Evolutionary conservation across 2,797 vertebrate genomes (phyloP).

Genomic region (Tympanoctomys barrerae): DNA sequence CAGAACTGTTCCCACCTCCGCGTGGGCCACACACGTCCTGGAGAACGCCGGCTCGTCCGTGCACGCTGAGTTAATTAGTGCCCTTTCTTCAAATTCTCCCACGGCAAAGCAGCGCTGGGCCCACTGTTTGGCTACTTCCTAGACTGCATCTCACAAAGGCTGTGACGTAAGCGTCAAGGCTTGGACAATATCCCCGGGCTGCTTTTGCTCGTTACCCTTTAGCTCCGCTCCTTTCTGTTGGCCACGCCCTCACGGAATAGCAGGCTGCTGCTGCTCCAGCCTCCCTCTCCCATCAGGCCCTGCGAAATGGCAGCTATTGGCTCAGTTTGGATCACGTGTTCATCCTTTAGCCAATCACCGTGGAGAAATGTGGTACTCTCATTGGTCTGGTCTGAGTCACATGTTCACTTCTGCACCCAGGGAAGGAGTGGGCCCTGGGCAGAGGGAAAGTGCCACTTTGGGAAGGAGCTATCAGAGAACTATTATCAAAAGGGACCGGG

Average conservation of each 20-base stretch:
- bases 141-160: neutral
- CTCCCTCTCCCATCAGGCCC: neutral
- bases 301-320: neutral
- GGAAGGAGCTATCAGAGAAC: neutral
- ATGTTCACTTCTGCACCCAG: neutral
- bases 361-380: neutral
- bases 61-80: neutral
- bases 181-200: neutral
- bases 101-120: fast-evolving
- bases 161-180: neutral
- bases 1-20: neutral
- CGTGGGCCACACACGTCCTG: too few relatives aligned
- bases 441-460: fast-evolving
- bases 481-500: neutral
- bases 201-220: too few relatives aligned
- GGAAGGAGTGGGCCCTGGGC: neutral
- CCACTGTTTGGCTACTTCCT: fast-evolving
- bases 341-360: neutral
- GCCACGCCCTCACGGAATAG: neutral
- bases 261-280: neutral
- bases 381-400: neutral
- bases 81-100: fast-evolving
- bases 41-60: fast-evolving
- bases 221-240: neutral
- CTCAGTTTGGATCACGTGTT: neutral